These are phyloP conservation scores for Melanotaenia trifasciata DNA, from an alignment of 2,797 vertebrate genomes.

Conservation along the genomic window DNA sequence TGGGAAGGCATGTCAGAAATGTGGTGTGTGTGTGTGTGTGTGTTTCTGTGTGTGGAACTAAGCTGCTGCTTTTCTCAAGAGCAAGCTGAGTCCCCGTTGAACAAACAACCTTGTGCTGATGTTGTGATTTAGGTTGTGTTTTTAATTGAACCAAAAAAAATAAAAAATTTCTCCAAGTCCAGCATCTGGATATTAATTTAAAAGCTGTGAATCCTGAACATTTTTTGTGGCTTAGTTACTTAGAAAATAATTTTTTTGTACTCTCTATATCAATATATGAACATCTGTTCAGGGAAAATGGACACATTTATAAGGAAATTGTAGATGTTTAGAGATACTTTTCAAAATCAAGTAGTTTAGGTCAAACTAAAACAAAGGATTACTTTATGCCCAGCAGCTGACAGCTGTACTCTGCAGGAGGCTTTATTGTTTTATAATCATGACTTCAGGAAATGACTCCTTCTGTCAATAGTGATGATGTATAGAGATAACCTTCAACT, in stretches of 20 bases:
- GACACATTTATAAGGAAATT: not conserved
- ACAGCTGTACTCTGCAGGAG: not conserved
- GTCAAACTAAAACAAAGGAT: not conserved
- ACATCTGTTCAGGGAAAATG: not conserved
- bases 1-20: slow-evolving; percentile 63
- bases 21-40: slow-evolving; percentile 54
- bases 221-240: not conserved
- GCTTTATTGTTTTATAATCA: slow-evolving; percentile 28
- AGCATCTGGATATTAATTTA: not conserved
- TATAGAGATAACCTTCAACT: not conserved
- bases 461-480: slow-evolving; percentile 36
- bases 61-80: slow-evolving; percentile 45
- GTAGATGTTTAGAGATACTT: not conserved
- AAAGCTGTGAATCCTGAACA: not conserved
- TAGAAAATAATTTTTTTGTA: not conserved
- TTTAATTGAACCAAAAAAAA: not conserved
- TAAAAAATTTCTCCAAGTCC: not conserved
- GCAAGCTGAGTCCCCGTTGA: not conserved
- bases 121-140: not conserved
- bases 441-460: slow-evolving; percentile 31
- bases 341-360: not conserved
- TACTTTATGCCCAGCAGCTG: not conserved
- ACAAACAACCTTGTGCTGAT: not conserved
- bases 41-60: slow-evolving; percentile 46
- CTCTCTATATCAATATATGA: not conserved